A percentile compares a stretch with the other conserved stretches of the same genome.
Evolutionary conservation across 2,888 invertebrate species (phyloP).

Genomic region (Morpho deidamia): DNA sequence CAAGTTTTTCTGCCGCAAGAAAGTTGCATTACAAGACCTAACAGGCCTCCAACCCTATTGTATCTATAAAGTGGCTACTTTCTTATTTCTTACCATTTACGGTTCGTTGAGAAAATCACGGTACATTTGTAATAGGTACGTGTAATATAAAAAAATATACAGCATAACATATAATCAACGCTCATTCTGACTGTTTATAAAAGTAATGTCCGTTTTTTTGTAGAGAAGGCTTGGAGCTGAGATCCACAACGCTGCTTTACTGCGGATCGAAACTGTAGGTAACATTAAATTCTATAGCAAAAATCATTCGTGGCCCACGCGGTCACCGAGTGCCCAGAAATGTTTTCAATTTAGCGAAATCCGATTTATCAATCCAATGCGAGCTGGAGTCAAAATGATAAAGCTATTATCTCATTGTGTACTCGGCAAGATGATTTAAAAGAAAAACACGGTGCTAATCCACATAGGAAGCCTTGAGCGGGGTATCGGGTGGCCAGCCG

Average conservation of each 20-base stretch:
- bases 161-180: not conserved
- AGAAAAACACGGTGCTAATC: conserved; percentile 57
- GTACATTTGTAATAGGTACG: conserved; percentile 50
- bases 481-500: conserved; percentile 45
- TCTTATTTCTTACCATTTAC: conserved; percentile 74
- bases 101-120: conserved; percentile 69
- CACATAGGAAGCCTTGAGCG: conserved; percentile 69
- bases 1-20: conserved; percentile 64
- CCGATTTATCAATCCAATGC: conserved; percentile 24
- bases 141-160: conserved; percentile 44
- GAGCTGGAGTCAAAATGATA: conserved; percentile 27
- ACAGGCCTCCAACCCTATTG: conserved; percentile 66
- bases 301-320: conserved; percentile 9
- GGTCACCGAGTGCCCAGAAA: conserved; percentile 10
- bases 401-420: conserved; percentile 31
- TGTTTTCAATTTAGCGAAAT: conserved; percentile 20
- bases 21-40: conserved; percentile 64
- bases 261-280: conserved; percentile 2
- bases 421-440: conserved; percentile 44
- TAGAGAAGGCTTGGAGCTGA: no score
- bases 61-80: conserved; percentile 74
- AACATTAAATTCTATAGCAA: conserved; percentile 8
- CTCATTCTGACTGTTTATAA: no score
- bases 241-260: no score
- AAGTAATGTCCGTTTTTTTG: no score